Conservation (phyloP, 2,113 vertebrate genomes). For the Martes martes region DNA sequence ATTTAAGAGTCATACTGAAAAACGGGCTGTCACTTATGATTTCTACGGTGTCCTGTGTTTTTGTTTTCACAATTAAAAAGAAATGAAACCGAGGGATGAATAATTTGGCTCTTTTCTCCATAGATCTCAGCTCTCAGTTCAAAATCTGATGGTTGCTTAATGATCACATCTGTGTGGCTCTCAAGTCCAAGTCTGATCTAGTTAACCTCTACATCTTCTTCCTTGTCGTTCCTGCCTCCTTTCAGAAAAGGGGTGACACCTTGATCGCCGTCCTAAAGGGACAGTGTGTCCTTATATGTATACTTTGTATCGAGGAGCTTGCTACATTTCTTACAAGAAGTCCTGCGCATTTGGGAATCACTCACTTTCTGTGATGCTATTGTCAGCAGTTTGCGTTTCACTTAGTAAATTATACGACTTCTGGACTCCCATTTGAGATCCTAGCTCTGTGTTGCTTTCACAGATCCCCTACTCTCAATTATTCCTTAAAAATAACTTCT, state of each 20-base stretch:
- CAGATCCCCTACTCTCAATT: background rate
- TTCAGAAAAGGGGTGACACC: background rate
- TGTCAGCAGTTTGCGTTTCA: background rate
- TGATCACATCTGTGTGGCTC: background rate
- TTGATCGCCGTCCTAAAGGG: background rate
- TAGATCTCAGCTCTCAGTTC: background rate
- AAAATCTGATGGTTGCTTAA: background rate
- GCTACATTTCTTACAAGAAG: background rate
- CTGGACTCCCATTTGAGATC: background rate
- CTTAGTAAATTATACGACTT: background rate
- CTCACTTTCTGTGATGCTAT: background rate
- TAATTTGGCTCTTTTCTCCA: background rate
- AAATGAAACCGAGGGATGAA: background rate
- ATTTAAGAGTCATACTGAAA: background rate
- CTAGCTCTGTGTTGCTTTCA: background rate
- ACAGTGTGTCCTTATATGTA: background rate
- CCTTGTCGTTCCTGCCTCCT: background rate
- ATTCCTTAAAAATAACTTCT: slow-evolving; percentile 34
- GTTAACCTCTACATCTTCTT: background rate
- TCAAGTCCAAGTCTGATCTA: background rate
- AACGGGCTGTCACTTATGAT: background rate
- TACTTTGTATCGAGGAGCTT: background rate
- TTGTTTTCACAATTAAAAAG: background rate
- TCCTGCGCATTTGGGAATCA: background rate
- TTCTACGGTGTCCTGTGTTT: background rate